A percentile compares a stretch with the other conserved stretches of the same genome.
Evolutionary conservation across 2,888 invertebrate species (phyloP).

Genomic region (Eilema sororculum): DNA sequence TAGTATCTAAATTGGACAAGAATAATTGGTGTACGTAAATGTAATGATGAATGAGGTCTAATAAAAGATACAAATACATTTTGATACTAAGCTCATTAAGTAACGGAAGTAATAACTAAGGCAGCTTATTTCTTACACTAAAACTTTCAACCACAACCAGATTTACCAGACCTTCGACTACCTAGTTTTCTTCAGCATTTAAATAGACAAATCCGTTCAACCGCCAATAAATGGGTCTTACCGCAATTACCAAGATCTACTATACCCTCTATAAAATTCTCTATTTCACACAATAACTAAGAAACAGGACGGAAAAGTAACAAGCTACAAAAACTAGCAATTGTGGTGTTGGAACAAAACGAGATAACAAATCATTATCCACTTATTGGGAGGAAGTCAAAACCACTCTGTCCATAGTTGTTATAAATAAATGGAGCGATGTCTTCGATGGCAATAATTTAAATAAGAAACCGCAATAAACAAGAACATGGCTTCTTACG

Average conservation of each 20-base stretch:
- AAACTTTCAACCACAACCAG: constrained; percentile 5
- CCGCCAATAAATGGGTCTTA: constrained; percentile 13
- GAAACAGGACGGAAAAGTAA: constrained; percentile 68
- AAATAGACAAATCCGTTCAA: constrained; percentile 6
- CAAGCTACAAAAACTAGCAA: constrained; percentile 66
- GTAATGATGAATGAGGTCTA: constrained; percentile 20
- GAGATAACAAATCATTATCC: constrained; percentile 79
- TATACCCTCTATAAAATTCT: constrained; percentile 41
- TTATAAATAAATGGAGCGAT: constrained; percentile 69
- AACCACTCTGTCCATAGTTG: constrained; percentile 68
- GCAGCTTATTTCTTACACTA: constrained; percentile 10
- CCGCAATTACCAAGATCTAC: constrained; percentile 20
- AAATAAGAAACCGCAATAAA: constrained; percentile 44
- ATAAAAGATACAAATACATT: constrained; percentile 17
- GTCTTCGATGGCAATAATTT: constrained; percentile 48
- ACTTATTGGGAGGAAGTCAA: constrained; percentile 81
- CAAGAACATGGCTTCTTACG: constrained; percentile 40
- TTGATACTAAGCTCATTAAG: constrained; percentile 27
- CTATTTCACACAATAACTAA: constrained; percentile 46
- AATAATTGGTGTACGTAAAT: constrained; percentile 24
- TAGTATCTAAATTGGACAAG: constrained; percentile 34
- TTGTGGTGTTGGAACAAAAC: constrained; percentile 71
- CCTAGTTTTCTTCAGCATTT: constrained; percentile 8
- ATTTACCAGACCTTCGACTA: background rate
- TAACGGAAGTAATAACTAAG: constrained; percentile 38